A percentile compares a stretch with the other conserved stretches of the same genome.
Conservation (phyloP, 1,140 invertebrate species). For the Pygmarrhopalites habei region DNA sequence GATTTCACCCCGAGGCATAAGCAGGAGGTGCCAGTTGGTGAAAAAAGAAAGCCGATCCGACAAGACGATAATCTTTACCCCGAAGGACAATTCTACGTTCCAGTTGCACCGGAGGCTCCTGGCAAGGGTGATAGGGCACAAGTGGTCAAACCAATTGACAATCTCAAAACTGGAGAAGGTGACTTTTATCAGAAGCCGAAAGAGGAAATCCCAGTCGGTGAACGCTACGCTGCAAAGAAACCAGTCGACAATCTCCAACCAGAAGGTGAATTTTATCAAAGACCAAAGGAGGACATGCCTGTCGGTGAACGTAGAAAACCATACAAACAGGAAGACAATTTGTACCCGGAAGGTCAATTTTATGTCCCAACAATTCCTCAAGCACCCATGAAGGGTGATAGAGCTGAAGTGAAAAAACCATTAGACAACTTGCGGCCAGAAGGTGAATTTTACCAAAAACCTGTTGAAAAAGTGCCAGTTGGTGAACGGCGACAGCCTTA, state of each 20-base stretch:
- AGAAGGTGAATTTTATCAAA: slow-evolving; percentile 37
- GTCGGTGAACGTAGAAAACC: slow-evolving; percentile 46
- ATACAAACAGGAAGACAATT: slow-evolving; percentile 56
- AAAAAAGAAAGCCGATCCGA: slow-evolving; percentile 29
- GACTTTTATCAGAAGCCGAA: slow-evolving; percentile 18
- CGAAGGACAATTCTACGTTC: slow-evolving; percentile 3
- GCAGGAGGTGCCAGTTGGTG: slow-evolving; percentile 34
- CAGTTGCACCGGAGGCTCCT: not conserved
- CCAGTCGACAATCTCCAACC: slow-evolving; percentile 57
- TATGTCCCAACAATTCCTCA: slow-evolving; percentile 27
- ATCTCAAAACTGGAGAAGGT: slow-evolving; percentile 40
- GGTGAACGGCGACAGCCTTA: slow-evolving; percentile 22
- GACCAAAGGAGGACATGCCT: slow-evolving; percentile 43
- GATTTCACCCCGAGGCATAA: slow-evolving; percentile 35
- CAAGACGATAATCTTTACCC: slow-evolving; percentile 42
- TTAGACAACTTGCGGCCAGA: slow-evolving; percentile 47
- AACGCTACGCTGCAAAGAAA: slow-evolving; percentile 50
- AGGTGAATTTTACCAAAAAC: slow-evolving; percentile 39
- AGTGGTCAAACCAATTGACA: slow-evolving; percentile 23
- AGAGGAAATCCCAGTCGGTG: slow-evolving; percentile 40
- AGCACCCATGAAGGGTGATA: slow-evolving; percentile 44
- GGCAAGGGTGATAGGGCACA: slow-evolving; percentile 22
- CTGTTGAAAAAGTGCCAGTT: not conserved
- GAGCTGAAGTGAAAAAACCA: slow-evolving; percentile 47
- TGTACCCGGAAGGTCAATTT: slow-evolving; percentile 39